phyloP scores from a whole-genome alignment of 1,140 invertebrate genomes.

The Mamestra configurata region DNA sequence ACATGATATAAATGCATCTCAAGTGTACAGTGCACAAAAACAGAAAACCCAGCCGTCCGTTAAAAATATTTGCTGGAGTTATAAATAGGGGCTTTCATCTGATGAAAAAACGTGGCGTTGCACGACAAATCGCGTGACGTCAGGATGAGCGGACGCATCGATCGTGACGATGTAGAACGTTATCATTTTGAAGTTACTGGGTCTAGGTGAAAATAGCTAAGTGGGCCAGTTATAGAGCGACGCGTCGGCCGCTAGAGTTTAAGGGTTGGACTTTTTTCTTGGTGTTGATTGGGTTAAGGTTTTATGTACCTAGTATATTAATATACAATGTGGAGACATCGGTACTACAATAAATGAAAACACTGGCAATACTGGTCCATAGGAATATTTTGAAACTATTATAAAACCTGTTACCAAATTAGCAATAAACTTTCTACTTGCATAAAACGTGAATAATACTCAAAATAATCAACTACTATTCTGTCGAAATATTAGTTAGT shows the following conservation, averaged over 20 bases:
- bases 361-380: too few species aligned
- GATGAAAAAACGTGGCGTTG: conserved; percentile 75
- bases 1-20: conserved; percentile 62
- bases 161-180: conserved; percentile 60
- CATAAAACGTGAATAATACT: too few species aligned
- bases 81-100: conserved; percentile 83
- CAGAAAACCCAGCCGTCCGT: conserved; percentile 75
- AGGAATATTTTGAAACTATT: too few species aligned
- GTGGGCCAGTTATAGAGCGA: conserved; percentile 33
- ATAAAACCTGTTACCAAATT: too few species aligned
- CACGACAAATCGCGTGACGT: conserved; percentile 82
- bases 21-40: conserved; percentile 73
- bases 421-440: too few species aligned
- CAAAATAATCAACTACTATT: too few species aligned
- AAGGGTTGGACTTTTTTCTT: conserved; percentile 18
- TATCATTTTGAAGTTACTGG: conserved; percentile 41
- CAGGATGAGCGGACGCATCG: conserved; percentile 72
- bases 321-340: too few species aligned
- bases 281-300: neutral
- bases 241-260: neutral
- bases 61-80: conserved; percentile 78
- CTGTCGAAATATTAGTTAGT: too few species aligned
- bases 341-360: too few species aligned
- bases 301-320: too few species aligned
- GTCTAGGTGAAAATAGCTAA: conserved; percentile 42